phyloP scores from a whole-genome alignment of 2,113 vertebrate species.

The Vanacampus margaritifer region DNA sequence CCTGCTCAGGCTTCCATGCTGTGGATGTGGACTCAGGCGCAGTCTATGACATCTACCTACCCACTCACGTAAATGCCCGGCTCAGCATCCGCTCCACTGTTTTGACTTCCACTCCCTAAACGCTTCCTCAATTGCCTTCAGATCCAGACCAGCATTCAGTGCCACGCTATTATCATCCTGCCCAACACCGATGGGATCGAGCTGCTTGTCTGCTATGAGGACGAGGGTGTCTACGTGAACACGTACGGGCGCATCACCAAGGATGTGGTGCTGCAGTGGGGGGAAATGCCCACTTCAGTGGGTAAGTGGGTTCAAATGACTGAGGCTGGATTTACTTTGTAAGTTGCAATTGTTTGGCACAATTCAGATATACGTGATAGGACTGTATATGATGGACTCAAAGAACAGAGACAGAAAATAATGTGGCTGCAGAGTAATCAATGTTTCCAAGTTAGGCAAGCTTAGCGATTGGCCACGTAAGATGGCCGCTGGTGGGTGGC shows the following conservation, averaged over 20 bases:
- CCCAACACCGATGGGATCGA: constrained; percentile 75
- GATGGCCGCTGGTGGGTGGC: too few species aligned
- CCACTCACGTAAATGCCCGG: constrained; percentile 80
- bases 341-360: not conserved
- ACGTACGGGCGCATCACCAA: constrained; percentile 77
- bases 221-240: constrained; percentile 76
- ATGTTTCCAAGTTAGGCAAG: too few species aligned
- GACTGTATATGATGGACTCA: too few species aligned
- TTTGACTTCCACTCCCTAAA: not conserved
- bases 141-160: constrained; percentile 74
- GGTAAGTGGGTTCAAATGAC: constrained; percentile 36
- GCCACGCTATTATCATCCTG: constrained; percentile 74
- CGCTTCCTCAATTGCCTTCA: constrained; percentile 14
- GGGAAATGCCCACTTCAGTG: constrained; percentile 76
- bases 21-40: constrained; percentile 93
- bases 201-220: constrained; percentile 75
- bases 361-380: not conserved
- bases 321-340: not conserved
- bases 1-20: constrained; percentile 86
- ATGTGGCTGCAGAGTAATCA: too few species aligned
- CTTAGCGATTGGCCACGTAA: too few species aligned
- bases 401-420: too few species aligned
- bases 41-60: constrained; percentile 89
- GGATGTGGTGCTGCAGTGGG: constrained; percentile 77
- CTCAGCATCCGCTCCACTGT: not conserved